phyloP scores from a whole-genome alignment of 2,797 vertebrate genomes.

The Aphelocoma californica region DNA sequence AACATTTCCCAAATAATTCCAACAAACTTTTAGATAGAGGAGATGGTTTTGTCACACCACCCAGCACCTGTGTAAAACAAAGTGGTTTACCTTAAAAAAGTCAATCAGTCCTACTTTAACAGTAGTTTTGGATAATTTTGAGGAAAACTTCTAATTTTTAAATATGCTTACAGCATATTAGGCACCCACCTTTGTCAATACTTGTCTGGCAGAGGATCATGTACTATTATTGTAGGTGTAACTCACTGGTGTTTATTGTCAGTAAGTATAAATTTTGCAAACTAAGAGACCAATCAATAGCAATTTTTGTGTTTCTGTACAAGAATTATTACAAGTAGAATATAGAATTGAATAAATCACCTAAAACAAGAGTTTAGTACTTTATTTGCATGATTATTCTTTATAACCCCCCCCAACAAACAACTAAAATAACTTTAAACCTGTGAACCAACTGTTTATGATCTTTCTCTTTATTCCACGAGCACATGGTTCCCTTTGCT shows the following conservation, averaged over 20 bases:
- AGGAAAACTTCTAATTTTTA: neutral
- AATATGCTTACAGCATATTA: neutral
- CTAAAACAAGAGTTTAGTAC: neutral
- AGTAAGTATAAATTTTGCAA: neutral
- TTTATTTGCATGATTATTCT: neutral
- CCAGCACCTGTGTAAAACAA: neutral
- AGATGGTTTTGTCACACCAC: neutral
- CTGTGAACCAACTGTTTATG: neutral
- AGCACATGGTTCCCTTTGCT: accelerated
- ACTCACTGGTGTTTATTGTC: neutral
- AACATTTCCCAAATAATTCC: neutral
- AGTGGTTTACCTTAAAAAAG: neutral
- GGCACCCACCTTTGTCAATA: neutral
- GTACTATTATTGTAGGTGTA: neutral
- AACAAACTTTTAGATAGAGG: neutral
- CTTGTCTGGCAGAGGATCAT: accelerated
- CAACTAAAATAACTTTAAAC: neutral
- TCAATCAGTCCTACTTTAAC: neutral
- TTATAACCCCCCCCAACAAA: neutral
- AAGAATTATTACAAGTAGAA: neutral
- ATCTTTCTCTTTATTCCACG: accelerated
- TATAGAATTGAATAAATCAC: neutral
- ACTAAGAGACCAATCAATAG: neutral
- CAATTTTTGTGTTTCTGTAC: neutral
- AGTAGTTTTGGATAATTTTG: neutral